Percentiles rank a stretch among this genome's conserved stretches.
Evolutionary conservation across 2,797 vertebrate species (phyloP).

Genomic region (Lepidocolaptes lacrymiger): DNA sequence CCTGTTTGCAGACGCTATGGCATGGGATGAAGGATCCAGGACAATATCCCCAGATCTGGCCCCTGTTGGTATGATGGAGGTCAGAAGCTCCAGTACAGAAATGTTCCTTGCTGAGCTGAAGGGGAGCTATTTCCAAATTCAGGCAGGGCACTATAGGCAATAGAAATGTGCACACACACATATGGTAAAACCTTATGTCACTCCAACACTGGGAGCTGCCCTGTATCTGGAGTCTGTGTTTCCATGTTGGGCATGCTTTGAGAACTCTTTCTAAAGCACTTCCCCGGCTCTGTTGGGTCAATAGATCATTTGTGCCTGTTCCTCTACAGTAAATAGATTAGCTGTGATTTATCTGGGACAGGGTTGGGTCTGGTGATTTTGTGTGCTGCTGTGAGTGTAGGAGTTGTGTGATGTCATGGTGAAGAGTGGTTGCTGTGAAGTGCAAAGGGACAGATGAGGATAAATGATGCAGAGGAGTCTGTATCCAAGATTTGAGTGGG

Average conservation of each 20-base stretch:
- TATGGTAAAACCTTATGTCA: neutral
- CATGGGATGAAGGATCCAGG: neutral
- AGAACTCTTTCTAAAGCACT: neutral
- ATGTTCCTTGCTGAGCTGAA: neutral
- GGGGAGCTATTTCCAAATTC: neutral
- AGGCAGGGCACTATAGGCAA: neutral
- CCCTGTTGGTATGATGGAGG: fast-evolving
- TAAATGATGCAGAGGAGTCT: neutral
- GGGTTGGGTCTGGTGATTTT: neutral
- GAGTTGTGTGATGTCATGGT: neutral
- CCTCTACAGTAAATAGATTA: neutral
- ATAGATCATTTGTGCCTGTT: neutral
- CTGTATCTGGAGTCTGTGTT: neutral
- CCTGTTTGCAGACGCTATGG: neutral
- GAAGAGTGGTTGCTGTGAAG: neutral
- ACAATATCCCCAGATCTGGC: neutral
- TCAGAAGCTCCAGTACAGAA: neutral
- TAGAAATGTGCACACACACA: neutral
- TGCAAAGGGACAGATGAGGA: neutral
- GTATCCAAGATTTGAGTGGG: neutral
- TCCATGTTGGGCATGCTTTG: neutral
- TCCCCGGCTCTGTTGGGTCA: neutral
- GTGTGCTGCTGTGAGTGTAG: neutral
- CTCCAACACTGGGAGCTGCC: neutral
- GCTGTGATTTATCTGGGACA: neutral